Conservation (phyloP, 2,797 vertebrate genomes). For the Sparus aurata region DNA sequence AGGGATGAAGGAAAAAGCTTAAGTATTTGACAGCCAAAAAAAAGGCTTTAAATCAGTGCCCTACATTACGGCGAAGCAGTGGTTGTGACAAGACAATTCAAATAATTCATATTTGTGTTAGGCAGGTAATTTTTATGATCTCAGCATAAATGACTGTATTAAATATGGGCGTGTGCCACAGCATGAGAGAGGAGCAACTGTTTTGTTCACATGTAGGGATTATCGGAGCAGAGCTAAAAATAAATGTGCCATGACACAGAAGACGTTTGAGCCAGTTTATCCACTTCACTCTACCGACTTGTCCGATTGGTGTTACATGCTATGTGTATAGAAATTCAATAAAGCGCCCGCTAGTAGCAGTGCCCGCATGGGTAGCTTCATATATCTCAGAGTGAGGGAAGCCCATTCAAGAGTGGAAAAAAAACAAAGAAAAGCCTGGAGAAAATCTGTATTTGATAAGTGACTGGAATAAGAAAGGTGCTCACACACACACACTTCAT, state of each 20-base stretch:
- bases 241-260: neutral
- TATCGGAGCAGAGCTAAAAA: conserved; percentile 24
- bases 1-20: neutral
- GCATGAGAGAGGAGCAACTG: neutral
- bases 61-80: neutral
- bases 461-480: conserved; percentile 23
- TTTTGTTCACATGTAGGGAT: conserved; percentile 1
- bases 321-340: conserved; percentile 3
- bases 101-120: neutral
- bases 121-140: neutral
- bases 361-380: conserved; percentile 6
- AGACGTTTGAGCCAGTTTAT: conserved; percentile 28
- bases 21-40: conserved; percentile 4
- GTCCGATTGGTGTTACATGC: conserved; percentile 24
- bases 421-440: conserved; percentile 68
- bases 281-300: conserved; percentile 34
- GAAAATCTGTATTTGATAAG: conserved; percentile 88
- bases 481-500: conserved; percentile 53
- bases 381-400: conserved; percentile 13
- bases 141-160: neutral
- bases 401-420: neutral
- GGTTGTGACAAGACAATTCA: neutral
- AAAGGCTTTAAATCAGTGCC: neutral
- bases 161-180: neutral
- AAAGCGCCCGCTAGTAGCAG: neutral